Evolutionary conservation across 1,140 invertebrate species (phyloP), one percentile per base, ranked within the genome.

Genomic region (Pseudomyrmex flavicornis): DNA sequence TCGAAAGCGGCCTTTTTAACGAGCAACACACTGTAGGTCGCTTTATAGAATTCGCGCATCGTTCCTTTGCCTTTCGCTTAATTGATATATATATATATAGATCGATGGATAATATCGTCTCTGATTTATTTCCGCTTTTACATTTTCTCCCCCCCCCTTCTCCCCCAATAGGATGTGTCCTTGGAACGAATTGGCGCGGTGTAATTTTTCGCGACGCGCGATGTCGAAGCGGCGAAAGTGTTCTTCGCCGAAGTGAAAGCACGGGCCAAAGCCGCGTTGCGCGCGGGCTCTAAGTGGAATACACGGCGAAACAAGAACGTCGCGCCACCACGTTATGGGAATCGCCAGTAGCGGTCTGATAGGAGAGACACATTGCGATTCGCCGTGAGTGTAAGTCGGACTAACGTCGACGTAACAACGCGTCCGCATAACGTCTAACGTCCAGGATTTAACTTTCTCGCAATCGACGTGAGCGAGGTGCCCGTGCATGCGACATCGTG

Each of bases 161-260:
- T 70, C 22, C 4, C 13, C 7, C 20, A 46, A 15, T 17, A 13
- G 17, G 63, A 9, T 20, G 44, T 44, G 26, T 75, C 70, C 56
- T 62, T 58, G 68, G 17, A 17, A 17, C 56, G 48, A 82, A 74
- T 74, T 26, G 17, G 58, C 68, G 13, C 54, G 48, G 44, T 46
- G 76, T 46, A 48, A 82, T 76, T 82, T 82, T 82, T 75, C 72
- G 59, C 58, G 66, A 65, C 74, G 74, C 61, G 35, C 35, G 59
- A 22, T 44, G 75, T 69, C 75, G 54, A 48, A 70, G 76, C 79
- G 87, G 88, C 84, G 88, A 89, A 89, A 89, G 88, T 89, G 86
- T 89, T 35, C 35, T 35, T 88, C 79, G 82, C 54, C 84, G 35
- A 72, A 83, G 88, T 89, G 88, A 89, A 89, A 89, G 88, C 84